Base-by-base conservation (phyloP, 2,797 vertebrate genomes). In the Syndactyla subalaris region DNA sequence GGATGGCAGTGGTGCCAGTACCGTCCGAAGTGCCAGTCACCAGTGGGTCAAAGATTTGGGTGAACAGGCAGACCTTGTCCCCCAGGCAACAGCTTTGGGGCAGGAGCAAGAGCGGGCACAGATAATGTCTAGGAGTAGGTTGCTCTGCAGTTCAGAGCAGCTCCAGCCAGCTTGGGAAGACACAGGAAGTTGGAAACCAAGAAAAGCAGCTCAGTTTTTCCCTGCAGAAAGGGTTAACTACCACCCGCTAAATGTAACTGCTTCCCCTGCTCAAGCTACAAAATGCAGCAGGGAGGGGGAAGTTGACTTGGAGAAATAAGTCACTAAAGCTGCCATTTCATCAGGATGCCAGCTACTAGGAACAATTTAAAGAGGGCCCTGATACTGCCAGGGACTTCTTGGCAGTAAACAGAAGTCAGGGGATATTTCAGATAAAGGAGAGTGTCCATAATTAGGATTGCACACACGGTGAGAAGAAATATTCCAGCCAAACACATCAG, bases 11-110 rank as follows among this genome's bases (percentile, higher is more conserved):
- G 3, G 24, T 78, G 88, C 30, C 68, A 62, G 15, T 6, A 7
- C 1, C 48, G n/a, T 13, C 48, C 24, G 51, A 62, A 61, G 27
- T 10, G 12, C 10, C 0, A 0, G 84, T 57, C 55, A 89, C 32
- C 68, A 49, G 34, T 2, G 41, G 52, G 57, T 48, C 65, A 65
- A 52, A 67, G 57, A 49, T 15, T 17, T 30, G 7, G 6, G 16
- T 7, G 14, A 13, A 19, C 32, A 13, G 22, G 3, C 3, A 81
- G 4, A 76, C 18, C 51, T 48, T 30, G 7, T 51, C 5, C 24
- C 1, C 0, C 0, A 15, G 9, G 13, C 16, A 7, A 23, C 7
- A 9, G 43, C 46, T 76, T 32, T 1, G 4, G 39, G 14, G 24
- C 51, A 61, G 27, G 43, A 81, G 22, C 41, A 88, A 61, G 54